phyloP scores from a whole-genome alignment of 2,113 vertebrate species.

The Notothenia coriiceps region DNA sequence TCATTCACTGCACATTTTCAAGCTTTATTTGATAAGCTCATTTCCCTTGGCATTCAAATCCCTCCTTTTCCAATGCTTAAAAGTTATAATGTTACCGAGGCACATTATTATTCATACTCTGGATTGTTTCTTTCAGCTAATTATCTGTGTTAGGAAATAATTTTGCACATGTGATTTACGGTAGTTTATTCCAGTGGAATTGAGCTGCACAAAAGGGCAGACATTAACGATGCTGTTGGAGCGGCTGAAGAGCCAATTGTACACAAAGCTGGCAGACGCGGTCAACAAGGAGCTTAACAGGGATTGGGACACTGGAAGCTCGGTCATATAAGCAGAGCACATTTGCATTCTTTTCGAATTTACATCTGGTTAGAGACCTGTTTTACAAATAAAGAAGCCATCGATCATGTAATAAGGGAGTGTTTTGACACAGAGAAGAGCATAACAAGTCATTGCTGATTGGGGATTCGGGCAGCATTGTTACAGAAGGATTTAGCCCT shows the following conservation, averaged over 20 bases:
- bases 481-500: conserved; percentile 49
- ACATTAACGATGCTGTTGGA: conserved; percentile 81
- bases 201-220: conserved; percentile 78
- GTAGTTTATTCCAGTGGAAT: conserved; percentile 81
- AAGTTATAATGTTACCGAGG: conserved; percentile 77
- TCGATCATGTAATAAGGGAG: conserved; percentile 72
- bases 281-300: conserved; percentile 83
- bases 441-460: conserved; percentile 63
- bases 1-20: conserved; percentile 85
- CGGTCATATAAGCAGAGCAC: conserved; percentile 64
- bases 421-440: conserved; percentile 63
- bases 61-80: conserved; percentile 75
- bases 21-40: conserved; percentile 86
- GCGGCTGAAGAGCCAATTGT: conserved; percentile 78
- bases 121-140: conserved; percentile 82
- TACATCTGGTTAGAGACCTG: conserved; percentile 70
- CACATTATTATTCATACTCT: conserved; percentile 81
- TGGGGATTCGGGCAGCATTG: conserved; percentile 62
- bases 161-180: conserved; percentile 78
- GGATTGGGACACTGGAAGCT: conserved; percentile 76
- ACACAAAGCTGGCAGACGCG: conserved; percentile 78
- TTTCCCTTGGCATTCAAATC: conserved; percentile 76
- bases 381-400: conserved; percentile 73
- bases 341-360: conserved; percentile 78
- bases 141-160: conserved; percentile 80